Percentiles rank a stretch among this genome's conserved stretches.
These are phyloP conservation scores for Napeogenes sylphis DNA, from an alignment of 2,888 invertebrate genomes.

Conservation along the genomic window DNA sequence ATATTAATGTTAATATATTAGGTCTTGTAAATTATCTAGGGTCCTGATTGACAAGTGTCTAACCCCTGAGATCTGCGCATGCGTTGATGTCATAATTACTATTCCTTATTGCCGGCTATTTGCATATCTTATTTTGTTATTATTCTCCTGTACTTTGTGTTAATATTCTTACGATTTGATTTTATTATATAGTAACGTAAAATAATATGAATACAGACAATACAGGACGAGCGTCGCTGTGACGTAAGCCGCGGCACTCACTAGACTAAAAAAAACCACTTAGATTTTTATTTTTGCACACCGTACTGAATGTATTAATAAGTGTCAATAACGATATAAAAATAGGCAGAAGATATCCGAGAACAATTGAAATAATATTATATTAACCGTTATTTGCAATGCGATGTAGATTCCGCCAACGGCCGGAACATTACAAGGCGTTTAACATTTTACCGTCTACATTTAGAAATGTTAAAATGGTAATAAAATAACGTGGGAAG, in stretches of 20 bases:
- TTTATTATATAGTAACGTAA: too few species aligned
- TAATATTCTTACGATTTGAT: too few species aligned
- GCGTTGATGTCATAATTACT: conserved; percentile 13
- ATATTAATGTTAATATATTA: conserved; percentile 26
- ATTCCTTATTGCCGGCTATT: not conserved
- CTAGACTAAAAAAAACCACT: too few species aligned
- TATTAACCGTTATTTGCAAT: conserved; percentile 27
- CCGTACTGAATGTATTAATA: too few species aligned
- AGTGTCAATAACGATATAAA: not conserved
- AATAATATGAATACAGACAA: too few species aligned
- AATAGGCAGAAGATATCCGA: conserved; percentile 22
- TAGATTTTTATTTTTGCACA: too few species aligned
- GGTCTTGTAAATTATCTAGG: conserved; percentile 20
- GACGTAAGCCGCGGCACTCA: too few species aligned
- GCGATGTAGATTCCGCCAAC: conserved; percentile 31
- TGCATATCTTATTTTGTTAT: not conserved
- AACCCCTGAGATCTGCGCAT: conserved; percentile 15
- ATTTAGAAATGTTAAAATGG: conserved; percentile 35
- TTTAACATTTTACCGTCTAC: conserved; percentile 37
- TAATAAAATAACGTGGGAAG: conserved; percentile 35
- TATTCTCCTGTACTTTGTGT: too few species aligned
- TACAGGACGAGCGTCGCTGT: too few species aligned
- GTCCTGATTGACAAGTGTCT: conserved; percentile 23
- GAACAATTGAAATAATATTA: conserved; percentile 26
- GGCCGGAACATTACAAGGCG: conserved; percentile 34